A percentile compares a stretch with the other conserved stretches of the same genome.
phyloP scores from a whole-genome alignment of 1,140 invertebrate genomes.

The Cyphomyrmex costatus region DNA sequence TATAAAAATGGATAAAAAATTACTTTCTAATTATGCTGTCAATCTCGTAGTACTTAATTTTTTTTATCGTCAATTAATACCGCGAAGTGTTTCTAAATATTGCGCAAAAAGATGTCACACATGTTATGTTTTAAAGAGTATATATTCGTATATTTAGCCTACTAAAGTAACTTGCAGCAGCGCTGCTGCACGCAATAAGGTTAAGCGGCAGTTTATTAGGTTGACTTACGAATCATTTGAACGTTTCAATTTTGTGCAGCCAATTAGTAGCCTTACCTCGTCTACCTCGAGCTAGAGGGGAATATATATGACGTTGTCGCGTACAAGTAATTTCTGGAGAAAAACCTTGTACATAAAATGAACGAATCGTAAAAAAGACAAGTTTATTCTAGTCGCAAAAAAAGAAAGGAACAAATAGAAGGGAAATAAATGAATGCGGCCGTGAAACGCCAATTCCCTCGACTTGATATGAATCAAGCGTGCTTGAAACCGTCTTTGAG shows the following conservation, averaged over 20 bases:
- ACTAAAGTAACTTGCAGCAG: background rate
- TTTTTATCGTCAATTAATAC: background rate
- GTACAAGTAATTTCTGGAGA: slow-evolving; percentile 13
- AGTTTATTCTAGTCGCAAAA: slow-evolving; percentile 50
- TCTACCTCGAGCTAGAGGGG: background rate
- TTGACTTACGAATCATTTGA: background rate
- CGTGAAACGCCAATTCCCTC: background rate
- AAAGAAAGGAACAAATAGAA: background rate
- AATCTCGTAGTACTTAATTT: background rate
- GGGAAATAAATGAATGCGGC: slow-evolving; percentile 24
- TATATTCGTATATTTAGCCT: slow-evolving; percentile 8
- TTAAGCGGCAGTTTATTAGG: slow-evolving; percentile 21
- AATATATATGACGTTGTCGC: background rate
- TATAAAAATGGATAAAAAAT: background rate
- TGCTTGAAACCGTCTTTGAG: slow-evolving; percentile 18
- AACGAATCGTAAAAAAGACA: slow-evolving; percentile 45
- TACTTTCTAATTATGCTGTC: background rate
- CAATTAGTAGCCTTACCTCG: slow-evolving; percentile 41
- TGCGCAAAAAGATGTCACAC: background rate
- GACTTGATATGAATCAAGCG: slow-evolving; percentile 25
- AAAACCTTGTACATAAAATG: slow-evolving; percentile 15
- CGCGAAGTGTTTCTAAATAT: background rate
- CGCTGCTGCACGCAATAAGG: background rate
- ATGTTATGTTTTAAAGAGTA: slow-evolving; percentile 10
- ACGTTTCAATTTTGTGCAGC: slow-evolving; percentile 30